Evolutionary conservation across 2,888 invertebrate genomes (phyloP).

Genomic region (Eupelmus urozonus): DNA sequence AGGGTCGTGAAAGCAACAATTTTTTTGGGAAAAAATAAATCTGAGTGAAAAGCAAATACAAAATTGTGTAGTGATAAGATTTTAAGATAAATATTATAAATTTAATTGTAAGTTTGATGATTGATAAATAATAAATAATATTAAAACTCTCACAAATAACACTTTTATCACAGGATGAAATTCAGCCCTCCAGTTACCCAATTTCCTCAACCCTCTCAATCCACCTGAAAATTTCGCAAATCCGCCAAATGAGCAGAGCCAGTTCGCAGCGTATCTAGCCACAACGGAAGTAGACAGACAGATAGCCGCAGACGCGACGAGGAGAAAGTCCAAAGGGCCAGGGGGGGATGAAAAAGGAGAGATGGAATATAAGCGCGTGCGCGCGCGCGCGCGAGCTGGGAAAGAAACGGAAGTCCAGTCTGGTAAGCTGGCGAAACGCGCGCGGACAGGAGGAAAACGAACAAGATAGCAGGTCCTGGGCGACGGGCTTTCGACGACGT

Average conservation of each 20-base stretch:
- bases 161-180: too few species aligned
- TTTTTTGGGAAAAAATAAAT: not conserved
- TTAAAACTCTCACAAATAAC: not conserved
- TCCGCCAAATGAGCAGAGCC: conserved; percentile 20
- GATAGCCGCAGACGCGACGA: conserved; percentile 24
- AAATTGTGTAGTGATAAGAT: too few species aligned
- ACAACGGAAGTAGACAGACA: conserved; percentile 27
- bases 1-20: not conserved
- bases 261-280: too few species aligned
- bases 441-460: conserved; percentile 37
- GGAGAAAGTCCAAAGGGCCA: not conserved
- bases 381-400: conserved; percentile 29
- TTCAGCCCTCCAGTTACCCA: too few species aligned
- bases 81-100: too few species aligned
- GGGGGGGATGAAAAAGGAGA: conserved; percentile 17
- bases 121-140: not conserved
- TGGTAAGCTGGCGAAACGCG: conserved; percentile 63
- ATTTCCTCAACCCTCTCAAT: too few species aligned
- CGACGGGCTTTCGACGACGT: conserved; percentile 58
- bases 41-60: too few species aligned
- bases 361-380: conserved; percentile 47
- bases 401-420: conserved; percentile 71
- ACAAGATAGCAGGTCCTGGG: conserved; percentile 52
- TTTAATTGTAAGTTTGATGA: too few species aligned
- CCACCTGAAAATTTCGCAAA: not conserved